These are phyloP conservation scores for Patella depressa DNA, from an alignment of 2,888 invertebrate genomes.

Conservation along the genomic window DNA sequence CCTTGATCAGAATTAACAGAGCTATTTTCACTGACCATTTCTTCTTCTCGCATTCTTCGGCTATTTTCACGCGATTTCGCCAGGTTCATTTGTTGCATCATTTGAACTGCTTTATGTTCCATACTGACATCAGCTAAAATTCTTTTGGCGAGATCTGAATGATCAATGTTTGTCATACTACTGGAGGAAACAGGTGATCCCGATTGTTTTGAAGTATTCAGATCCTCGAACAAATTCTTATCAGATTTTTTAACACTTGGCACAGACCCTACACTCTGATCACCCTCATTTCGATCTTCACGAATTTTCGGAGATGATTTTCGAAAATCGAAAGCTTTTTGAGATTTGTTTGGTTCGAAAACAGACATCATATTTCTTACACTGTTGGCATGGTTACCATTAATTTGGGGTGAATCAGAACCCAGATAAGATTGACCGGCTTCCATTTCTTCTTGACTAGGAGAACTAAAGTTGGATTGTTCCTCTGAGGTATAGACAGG, in stretches of 20 bases:
- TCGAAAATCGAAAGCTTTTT: slow-evolving; percentile 11
- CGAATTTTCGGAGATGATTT: background rate
- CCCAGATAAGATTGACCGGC: background rate
- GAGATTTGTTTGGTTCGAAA: slow-evolving; percentile 36
- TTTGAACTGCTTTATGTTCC: slow-evolving; percentile 55
- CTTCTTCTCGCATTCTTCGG: slow-evolving; percentile 31
- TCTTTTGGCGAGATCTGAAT: slow-evolving; percentile 56
- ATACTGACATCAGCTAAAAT: slow-evolving; percentile 60
- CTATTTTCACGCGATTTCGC: slow-evolving; percentile 48
- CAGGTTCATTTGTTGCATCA: slow-evolving; percentile 55
- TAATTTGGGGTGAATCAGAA: background rate
- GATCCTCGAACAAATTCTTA: background rate
- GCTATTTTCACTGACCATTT: slow-evolving; percentile 34
- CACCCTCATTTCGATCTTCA: background rate
- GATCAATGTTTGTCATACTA: slow-evolving; percentile 35
- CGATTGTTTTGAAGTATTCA: background rate
- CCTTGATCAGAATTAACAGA: slow-evolving; percentile 4
- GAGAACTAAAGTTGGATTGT: slow-evolving; percentile 13
- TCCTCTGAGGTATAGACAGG: slow-evolving; percentile 19
- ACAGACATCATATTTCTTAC: slow-evolving; percentile 21
- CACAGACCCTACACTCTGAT: background rate
- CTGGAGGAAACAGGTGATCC: slow-evolving; percentile 3
- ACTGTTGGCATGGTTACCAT: background rate
- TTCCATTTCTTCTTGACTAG: slow-evolving; percentile 12
- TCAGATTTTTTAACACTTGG: background rate